Conservation (phyloP, 2,113 vertebrate genomes). For the Pyxicephalus adspersus region DNA sequence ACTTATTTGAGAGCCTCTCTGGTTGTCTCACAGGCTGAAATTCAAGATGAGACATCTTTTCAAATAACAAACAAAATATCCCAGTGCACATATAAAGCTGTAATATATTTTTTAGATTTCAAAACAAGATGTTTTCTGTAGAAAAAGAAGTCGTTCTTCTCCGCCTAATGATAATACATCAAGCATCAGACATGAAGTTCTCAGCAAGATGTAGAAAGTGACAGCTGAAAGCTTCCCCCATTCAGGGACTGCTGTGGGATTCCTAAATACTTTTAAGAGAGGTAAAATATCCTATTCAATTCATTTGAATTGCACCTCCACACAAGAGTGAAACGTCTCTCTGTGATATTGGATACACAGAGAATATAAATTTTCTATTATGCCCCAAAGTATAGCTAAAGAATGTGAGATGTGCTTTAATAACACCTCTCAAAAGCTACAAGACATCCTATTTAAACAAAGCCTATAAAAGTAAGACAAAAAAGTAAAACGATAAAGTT, state of each 20-base stretch:
- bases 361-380: constrained; percentile 57
- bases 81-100: constrained; percentile 46
- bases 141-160: constrained; percentile 29
- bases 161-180: constrained; percentile 51
- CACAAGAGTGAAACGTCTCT: constrained; percentile 52
- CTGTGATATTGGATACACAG: constrained; percentile 55
- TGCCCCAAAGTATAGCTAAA: constrained; percentile 43
- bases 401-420: constrained; percentile 36
- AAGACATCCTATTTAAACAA: constrained; percentile 39
- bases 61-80: constrained; percentile 50
- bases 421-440: constrained; percentile 38
- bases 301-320: constrained; percentile 55
- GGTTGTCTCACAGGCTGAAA: constrained; percentile 44
- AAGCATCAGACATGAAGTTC: constrained; percentile 56
- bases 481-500: not conserved
- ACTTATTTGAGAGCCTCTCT: constrained; percentile 36
- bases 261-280: constrained; percentile 58
- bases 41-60: constrained; percentile 47
- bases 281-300: constrained; percentile 56
- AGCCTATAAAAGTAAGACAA: constrained; percentile 1
- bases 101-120: constrained; percentile 50
- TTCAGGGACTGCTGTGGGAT: constrained; percentile 55
- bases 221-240: constrained; percentile 51
- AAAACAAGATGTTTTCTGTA: constrained; percentile 56
- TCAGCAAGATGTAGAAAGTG: constrained; percentile 54